Evolutionary conservation across 2,888 invertebrate species (phyloP), one percentile per base, ranked within the genome.

Genomic region (Stenichneumon culpator): DNA sequence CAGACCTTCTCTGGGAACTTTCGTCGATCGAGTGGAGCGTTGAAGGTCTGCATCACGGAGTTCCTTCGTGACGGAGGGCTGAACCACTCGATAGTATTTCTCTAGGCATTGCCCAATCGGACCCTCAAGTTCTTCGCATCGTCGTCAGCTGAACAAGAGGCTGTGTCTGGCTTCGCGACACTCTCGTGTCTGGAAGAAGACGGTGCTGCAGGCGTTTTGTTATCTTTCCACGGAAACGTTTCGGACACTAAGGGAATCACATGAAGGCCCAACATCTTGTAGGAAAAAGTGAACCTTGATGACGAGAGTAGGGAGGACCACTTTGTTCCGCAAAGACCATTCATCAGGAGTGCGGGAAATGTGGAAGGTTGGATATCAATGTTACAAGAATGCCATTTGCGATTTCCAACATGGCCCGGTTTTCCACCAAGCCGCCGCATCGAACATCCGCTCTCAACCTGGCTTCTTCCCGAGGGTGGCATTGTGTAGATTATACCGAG

Each of bases 401-500:
- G 89, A 90, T 90, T 89, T 89, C 88, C 80, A 74, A 52, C 77
- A 57, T 57, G 74, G 57, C 50, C 65, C 75, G 52, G 32, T 83
- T 70, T 75, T 68, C 80, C 70, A 39, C 50, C 16, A 36, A 39
- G 67, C 65, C 67, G 77, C 72, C 65, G 82, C 80, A 75, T 65
- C 70, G 72, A 63, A 50, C 74, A 74, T 50, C 57, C 69, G 63
- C 57, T 57, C 69, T 65, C 68, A 70, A 74, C 82, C 82, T 63
- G 36, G 52, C 39, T 50, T 65, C 57, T 68, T 89, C 91, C 89
- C 91, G 36, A 39, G 91, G 89, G 92, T 88, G 86, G 87, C 90
- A 89, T 91, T 89, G 90, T 89, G 90, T 90, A 89, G 91, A 91
- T 91, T 92, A 86, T 86, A 90, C 90, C 90, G 87, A 89, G 90